phyloP scores from a whole-genome alignment of 2,797 vertebrate genomes.

The Galaxias olidus region DNA sequence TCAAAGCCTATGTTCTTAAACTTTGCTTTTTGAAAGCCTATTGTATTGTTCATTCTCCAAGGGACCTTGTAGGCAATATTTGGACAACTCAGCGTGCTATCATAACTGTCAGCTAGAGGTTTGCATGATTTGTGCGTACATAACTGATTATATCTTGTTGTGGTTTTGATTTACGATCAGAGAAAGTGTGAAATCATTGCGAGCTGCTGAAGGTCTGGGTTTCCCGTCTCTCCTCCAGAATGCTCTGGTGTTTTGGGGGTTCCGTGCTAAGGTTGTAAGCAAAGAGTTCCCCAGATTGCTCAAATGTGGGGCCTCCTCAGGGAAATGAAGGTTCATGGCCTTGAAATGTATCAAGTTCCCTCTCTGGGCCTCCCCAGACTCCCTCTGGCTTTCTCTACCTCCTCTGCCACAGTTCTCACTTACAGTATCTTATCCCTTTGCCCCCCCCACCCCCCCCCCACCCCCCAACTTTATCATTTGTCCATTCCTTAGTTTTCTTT shows the following conservation, averaged over 20 bases:
- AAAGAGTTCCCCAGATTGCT: slow-evolving; percentile 58
- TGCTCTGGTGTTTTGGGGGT: slow-evolving; percentile 41
- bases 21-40: too few species aligned
- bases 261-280: slow-evolving; percentile 56
- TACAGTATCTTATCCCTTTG: background rate
- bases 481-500: background rate
- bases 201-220: slow-evolving; percentile 28
- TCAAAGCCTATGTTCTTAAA: too few species aligned
- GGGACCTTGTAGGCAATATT: too few species aligned
- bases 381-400: slow-evolving; percentile 23
- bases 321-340: slow-evolving; percentile 58
- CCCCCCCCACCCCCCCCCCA: slow-evolving; percentile 22
- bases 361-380: slow-evolving; percentile 35
- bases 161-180: slow-evolving; percentile 18
- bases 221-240: slow-evolving; percentile 34
- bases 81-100: too few species aligned
- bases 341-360: slow-evolving; percentile 65
- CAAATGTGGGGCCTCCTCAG: slow-evolving; percentile 56
- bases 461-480: background rate
- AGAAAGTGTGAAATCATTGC: slow-evolving; percentile 22
- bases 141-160: slow-evolving; percentile 15
- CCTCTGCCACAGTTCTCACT: slow-evolving; percentile 6
- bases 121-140: slow-evolving; percentile 17
- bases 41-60: too few species aligned
- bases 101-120: background rate